phyloP scores from a whole-genome alignment of 2,888 invertebrate species.

The Nemapogon koenigi region DNA sequence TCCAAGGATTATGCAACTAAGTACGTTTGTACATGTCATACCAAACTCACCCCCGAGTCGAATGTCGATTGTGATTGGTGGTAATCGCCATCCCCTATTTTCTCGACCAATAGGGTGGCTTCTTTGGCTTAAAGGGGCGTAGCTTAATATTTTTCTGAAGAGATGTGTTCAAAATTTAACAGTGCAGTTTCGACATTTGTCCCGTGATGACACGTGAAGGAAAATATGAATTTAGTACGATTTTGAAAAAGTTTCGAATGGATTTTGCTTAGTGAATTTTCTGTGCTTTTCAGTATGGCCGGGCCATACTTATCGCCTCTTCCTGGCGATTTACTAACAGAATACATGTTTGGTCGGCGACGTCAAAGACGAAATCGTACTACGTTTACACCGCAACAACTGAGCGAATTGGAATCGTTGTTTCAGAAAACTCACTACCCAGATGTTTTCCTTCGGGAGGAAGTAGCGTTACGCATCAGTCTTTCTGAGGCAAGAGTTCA shows the following conservation, averaged over 20 bases:
- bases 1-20: too few relatives aligned
- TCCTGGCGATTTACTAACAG: conserved; percentile 87
- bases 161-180: conserved; percentile 42
- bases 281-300: conserved; percentile 64
- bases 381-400: conserved; percentile 92
- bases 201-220: neutral
- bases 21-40: too few relatives aligned
- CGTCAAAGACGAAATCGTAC: conserved; percentile 90
- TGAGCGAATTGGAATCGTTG: conserved; percentile 88
- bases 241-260: neutral
- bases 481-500: conserved; percentile 93
- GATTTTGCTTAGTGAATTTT: neutral
- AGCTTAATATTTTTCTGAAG: conserved; percentile 48
- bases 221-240: neutral
- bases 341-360: conserved; percentile 91
- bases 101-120: conserved; percentile 36
- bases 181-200: conserved; percentile 27
- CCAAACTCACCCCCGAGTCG: conserved; percentile 45
- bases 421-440: conserved; percentile 96
- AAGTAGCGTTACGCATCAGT: conserved; percentile 89
- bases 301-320: conserved; percentile 86
- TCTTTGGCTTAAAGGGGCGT: conserved; percentile 43
- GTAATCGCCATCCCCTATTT: conserved; percentile 43
- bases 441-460: conserved; percentile 87
- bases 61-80: conserved; percentile 35